A percentile compares a stretch with the other conserved stretches of the same genome.
These are phyloP conservation scores for Drosophila subpulchrella DNA, from an alignment of 1,140 invertebrate species.

Conservation along the genomic window DNA sequence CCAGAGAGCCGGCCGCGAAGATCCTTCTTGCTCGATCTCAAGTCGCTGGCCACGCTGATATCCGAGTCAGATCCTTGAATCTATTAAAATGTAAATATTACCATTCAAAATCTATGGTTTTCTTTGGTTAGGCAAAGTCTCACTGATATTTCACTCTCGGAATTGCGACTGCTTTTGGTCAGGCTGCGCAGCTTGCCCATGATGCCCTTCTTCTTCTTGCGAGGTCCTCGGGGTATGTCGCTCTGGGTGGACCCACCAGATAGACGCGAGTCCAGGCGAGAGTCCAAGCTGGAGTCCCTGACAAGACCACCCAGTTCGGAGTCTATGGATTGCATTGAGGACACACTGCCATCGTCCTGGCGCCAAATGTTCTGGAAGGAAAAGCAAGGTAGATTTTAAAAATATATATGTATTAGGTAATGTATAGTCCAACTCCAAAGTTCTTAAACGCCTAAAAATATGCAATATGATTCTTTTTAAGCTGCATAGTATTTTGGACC, in stretches of 20 bases:
- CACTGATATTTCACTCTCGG: constrained; percentile 84
- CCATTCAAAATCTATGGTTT: neutral
- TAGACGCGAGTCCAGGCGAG: constrained; percentile 87
- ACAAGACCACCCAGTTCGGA: constrained; percentile 85
- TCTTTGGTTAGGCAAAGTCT: neutral
- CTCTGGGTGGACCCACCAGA: constrained; percentile 94
- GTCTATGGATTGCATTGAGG: constrained; percentile 91
- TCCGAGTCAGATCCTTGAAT: constrained; percentile 92
- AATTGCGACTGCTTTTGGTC: constrained; percentile 90
- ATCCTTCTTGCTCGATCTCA: constrained; percentile 89
- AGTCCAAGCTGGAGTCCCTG: constrained; percentile 85
- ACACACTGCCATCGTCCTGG: constrained; percentile 91
- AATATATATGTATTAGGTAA: neutral
- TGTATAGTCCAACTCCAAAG: no score
- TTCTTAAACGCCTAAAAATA: no score
- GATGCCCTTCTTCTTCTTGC: constrained; percentile 92
- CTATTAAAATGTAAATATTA: constrained; percentile 31
- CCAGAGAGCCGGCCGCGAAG: constrained; percentile 91
- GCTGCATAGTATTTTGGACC: no score
- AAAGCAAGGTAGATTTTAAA: neutral
- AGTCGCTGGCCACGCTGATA: constrained; percentile 87
- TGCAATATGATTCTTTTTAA: no score
- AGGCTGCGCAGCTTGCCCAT: constrained; percentile 94
- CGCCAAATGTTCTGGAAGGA: constrained; percentile 87
- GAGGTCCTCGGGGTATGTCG: constrained; percentile 90